Conservation (phyloP, 2,113 vertebrate species). For the Rhinolophus sinicus region DNA sequence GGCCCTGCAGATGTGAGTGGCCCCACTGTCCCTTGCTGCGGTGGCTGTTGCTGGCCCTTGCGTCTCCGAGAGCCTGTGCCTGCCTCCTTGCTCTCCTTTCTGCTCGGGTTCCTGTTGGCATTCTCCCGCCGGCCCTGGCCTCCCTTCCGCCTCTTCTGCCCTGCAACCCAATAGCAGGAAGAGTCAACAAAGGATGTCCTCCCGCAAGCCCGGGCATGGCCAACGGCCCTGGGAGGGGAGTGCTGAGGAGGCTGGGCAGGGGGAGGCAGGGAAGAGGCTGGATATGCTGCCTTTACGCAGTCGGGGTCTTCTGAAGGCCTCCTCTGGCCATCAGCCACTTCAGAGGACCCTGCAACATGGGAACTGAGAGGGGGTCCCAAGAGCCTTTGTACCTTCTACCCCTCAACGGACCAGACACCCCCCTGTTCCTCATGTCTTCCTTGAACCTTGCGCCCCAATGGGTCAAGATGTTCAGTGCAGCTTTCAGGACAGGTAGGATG, state of each 20-base stretch:
- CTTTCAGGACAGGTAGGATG: background rate
- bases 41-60: constrained; percentile 87
- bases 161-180: constrained; percentile 77
- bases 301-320: background rate
- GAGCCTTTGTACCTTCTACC: background rate
- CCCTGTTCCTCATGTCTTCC: background rate
- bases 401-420: background rate
- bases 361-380: background rate
- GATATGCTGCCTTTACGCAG: background rate
- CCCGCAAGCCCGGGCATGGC: background rate
- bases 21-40: constrained; percentile 84
- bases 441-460: background rate
- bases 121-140: constrained; percentile 85
- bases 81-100: constrained; percentile 86
- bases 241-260: background rate
- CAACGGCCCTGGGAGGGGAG: background rate
- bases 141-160: constrained; percentile 86
- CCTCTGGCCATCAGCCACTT: background rate
- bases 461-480: background rate
- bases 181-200: constrained; percentile 21
- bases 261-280: background rate
- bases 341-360: background rate
- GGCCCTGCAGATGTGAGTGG: constrained; percentile 84
- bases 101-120: constrained; percentile 82
- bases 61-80: constrained; percentile 86